These are phyloP conservation scores for Alfaro cultratus DNA, from an alignment of 2,797 vertebrate genomes.

Conservation along the genomic window DNA sequence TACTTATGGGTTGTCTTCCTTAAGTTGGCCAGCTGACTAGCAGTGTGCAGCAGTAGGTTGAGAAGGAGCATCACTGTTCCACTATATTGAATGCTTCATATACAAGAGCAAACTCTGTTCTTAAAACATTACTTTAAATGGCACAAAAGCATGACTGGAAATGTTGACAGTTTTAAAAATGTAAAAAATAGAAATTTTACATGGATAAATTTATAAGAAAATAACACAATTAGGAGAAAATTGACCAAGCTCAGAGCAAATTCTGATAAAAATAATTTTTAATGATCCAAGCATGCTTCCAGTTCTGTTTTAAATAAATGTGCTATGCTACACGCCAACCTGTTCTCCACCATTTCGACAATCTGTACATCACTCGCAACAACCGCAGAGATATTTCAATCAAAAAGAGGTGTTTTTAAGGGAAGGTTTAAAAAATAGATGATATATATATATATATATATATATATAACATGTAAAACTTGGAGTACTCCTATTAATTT, in stretches of 20 bases:
- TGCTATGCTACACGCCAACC: conserved; percentile 24
- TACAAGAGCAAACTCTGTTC: neutral
- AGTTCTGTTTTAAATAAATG: conserved; percentile 42
- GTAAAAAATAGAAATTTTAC: too few species aligned
- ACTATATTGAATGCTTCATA: neutral
- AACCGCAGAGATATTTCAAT: conserved; percentile 70
- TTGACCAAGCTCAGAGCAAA: conserved; percentile 25
- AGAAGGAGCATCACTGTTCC: neutral
- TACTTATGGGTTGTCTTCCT: neutral
- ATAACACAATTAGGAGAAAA: neutral
- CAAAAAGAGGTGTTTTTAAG: conserved; percentile 66
- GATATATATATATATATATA: conserved; percentile 29
- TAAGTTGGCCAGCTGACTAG: neutral
- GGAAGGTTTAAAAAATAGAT: conserved; percentile 54
- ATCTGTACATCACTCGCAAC: conserved; percentile 66
- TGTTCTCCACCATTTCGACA: conserved; percentile 40
- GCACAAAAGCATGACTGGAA: neutral
- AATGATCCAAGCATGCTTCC: conserved; percentile 23
- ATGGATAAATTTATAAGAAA: neutral
- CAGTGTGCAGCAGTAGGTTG: neutral
- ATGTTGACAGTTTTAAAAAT: neutral
- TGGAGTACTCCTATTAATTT: conserved; percentile 66
- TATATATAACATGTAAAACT: conserved; percentile 64
- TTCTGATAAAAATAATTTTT: neutral
- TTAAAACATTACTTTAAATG: neutral